Base-by-base conservation (phyloP, 1,140 invertebrate genomes). In the Epicauta chinensis region DNA sequence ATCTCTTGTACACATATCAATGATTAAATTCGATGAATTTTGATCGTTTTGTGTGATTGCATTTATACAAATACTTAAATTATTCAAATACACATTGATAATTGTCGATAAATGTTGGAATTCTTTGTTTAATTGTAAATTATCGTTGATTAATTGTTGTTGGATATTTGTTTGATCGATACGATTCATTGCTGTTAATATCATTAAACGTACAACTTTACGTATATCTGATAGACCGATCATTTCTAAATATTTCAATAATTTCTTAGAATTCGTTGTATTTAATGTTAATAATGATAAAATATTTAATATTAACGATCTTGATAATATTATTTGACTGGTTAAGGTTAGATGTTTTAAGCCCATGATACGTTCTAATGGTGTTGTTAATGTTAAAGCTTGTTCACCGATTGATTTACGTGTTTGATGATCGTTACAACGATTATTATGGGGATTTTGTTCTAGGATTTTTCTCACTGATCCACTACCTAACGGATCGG, bases 1-100 rank as follows among this genome's bases (percentile, higher is more conserved):
- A 61, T 82, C 78, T 72, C 81, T 75, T 14, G 79, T 79, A 64
- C 81, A 84, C 51, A 84, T 73, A 51, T 77, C 73, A 1, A 82
- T 68, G 10, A 83, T 73, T 36, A 81, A 66, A 58, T 76, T 76
- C 3, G 80, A 75, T 9, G 80, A 73, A 16, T 71, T 64, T 0
- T 67, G 61, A 59, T 82, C 79, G 44, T 75, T 75, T 54, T 77
- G 72, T 2, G 79, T 77, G 4, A 82, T 64, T 16, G 77, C 75
- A 3, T 78, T 77, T 31, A 81, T 78, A 13, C 77, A 77, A 12
- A 73, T 64, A 44, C 76, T 78, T 11, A 82, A 63, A 62, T 80
- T 71, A 11, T 71, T 62, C n/a, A 82, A 64, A 51, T 71, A 72
- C 14, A 69, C 62, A 37, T 66, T 68, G 1, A 72, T 63, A 7